A percentile compares a stretch with the other conserved stretches of the same genome.
phyloP scores from a whole-genome alignment of 1,140 invertebrate species.

The Eumaeus atala region DNA sequence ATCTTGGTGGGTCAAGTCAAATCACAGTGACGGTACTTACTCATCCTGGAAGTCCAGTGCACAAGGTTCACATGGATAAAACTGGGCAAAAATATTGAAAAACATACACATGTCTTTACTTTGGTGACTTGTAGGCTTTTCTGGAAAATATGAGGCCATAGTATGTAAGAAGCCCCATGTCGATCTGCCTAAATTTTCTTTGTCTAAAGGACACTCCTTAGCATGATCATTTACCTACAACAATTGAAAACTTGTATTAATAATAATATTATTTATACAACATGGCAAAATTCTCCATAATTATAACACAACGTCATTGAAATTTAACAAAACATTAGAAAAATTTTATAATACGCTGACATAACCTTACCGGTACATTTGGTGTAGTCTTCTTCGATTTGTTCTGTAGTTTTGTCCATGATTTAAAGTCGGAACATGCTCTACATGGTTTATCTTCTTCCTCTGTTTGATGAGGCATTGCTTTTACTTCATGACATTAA shows the following conservation, averaged over 20 bases:
- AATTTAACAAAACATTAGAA: conserved; percentile 13
- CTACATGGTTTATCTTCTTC: conserved; percentile 76
- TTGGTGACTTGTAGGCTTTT: conserved; percentile 84
- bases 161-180: conserved; percentile 97
- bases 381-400: conserved; percentile 32
- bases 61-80: conserved; percentile 96
- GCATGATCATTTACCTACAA: conserved; percentile 26
- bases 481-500: conserved; percentile 19
- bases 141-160: conserved; percentile 96
- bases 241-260: background rate
- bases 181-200: conserved; percentile 80
- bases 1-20: too few relatives aligned
- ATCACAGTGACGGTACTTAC: conserved; percentile 77
- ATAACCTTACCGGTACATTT: conserved; percentile 55
- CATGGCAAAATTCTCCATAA: conserved; percentile 4
- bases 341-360: conserved; percentile 25
- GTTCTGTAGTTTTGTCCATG: conserved; percentile 80
- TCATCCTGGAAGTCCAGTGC: conserved; percentile 91
- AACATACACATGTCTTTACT: conserved; percentile 88
- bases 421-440: conserved; percentile 83
- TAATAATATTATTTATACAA: too few relatives aligned
- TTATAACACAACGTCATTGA: too few relatives aligned
- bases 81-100: conserved; percentile 89
- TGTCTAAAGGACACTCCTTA: conserved; percentile 84
- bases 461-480: conserved; percentile 45